Evolutionary conservation across 2,113 vertebrate genomes (phyloP).

Genomic region (Brachionichthys hirsutus): DNA sequence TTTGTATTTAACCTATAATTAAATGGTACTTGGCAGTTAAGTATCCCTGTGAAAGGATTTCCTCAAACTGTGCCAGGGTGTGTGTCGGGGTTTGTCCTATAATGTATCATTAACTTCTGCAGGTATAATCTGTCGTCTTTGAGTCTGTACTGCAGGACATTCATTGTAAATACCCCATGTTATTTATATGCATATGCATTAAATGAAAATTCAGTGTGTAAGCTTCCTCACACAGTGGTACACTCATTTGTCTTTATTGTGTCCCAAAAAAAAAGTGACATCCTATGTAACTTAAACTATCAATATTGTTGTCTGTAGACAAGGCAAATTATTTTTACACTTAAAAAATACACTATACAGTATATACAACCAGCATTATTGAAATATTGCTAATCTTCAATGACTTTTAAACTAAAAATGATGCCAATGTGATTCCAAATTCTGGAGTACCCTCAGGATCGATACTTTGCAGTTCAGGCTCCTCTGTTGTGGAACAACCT

Average conservation of each 20-base stretch:
- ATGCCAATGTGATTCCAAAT: too few species aligned
- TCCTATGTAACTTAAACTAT: background rate
- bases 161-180: conserved; percentile 7
- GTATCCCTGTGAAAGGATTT: background rate
- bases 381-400: too few species aligned
- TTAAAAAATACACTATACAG: too few species aligned
- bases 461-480: too few species aligned
- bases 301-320: background rate
- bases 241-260: background rate
- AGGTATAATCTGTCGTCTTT: conserved; percentile 4
- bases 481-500: too few species aligned
- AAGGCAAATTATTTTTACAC: background rate
- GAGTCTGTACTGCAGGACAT: background rate
- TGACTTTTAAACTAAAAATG: too few species aligned
- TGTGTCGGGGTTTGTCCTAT: background rate
- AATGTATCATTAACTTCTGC: too few species aligned
- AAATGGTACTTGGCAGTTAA: too few species aligned
- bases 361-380: too few species aligned
- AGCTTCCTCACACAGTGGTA: too few species aligned
- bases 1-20: too few species aligned
- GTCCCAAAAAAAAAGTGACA: background rate
- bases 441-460: too few species aligned
- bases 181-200: conserved; percentile 35
- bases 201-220: conserved; percentile 24
- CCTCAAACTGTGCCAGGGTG: conserved; percentile 35